Evolutionary conservation across 2,797 vertebrate genomes (phyloP).

Genomic region (Moxostoma hubbsi): DNA sequence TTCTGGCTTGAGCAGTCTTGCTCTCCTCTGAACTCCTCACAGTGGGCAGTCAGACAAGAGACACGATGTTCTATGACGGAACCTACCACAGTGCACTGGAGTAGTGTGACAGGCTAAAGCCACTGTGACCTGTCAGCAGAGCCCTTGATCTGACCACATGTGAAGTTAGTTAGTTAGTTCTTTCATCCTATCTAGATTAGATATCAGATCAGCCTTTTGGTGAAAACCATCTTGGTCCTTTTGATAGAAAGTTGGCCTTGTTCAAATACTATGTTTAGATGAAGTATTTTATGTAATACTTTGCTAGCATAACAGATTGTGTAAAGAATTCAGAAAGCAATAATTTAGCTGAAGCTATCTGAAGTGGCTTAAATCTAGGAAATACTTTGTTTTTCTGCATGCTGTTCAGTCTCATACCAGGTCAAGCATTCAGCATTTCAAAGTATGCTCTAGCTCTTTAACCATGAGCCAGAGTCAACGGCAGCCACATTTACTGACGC

Average conservation of each 20-base stretch:
- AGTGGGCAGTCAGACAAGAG: not conserved
- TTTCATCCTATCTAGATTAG: not conserved
- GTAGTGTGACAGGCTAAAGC: not conserved
- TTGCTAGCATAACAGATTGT: not conserved
- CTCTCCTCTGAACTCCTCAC: slow-evolving; percentile 6
- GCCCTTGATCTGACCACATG: not conserved
- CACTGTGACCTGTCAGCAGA: slow-evolving; percentile 6
- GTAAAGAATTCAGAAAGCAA: not conserved
- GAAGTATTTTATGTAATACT: not conserved
- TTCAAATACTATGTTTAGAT: too few species aligned
- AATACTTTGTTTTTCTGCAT: too few species aligned
- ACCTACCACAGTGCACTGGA: not conserved
- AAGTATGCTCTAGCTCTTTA: too few species aligned
- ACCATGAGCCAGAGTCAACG: too few species aligned
- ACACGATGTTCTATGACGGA: slow-evolving; percentile 8
- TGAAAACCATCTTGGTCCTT: not conserved
- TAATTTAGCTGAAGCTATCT: not conserved
- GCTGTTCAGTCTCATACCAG: too few species aligned
- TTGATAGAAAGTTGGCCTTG: not conserved
- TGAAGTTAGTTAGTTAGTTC: not conserved
- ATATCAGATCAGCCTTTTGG: not conserved
- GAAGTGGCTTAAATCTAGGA: not conserved
- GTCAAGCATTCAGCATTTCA: too few species aligned
- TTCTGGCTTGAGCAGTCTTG: not conserved
- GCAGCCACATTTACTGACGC: too few species aligned